A percentile compares a stretch with the other conserved stretches of the same genome.
phyloP scores from a whole-genome alignment of 2,888 invertebrate species.

The Volucella zonaria region DNA sequence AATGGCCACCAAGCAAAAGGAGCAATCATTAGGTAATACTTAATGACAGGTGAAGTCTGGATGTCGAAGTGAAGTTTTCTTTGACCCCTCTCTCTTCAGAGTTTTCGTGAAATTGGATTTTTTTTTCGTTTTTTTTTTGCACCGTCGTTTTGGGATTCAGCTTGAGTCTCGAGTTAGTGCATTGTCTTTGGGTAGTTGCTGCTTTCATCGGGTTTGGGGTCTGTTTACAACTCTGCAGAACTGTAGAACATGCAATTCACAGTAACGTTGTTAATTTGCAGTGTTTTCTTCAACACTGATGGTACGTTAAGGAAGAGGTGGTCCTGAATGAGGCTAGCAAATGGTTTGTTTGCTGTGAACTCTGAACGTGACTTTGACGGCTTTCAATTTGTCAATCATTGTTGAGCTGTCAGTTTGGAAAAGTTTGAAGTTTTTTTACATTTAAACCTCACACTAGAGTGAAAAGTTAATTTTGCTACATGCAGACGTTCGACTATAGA shows the following conservation, averaged over 20 bases:
- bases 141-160: background rate
- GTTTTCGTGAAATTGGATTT: slow-evolving; percentile 23
- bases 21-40: slow-evolving; percentile 69
- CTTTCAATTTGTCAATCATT: slow-evolving; percentile 64
- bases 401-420: slow-evolving; percentile 38
- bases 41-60: slow-evolving; percentile 71
- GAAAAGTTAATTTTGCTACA: slow-evolving; percentile 10
- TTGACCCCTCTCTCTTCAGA: slow-evolving; percentile 2
- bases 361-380: slow-evolving; percentile 32
- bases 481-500: background rate
- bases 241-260: slow-evolving; percentile 54
- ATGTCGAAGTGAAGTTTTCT: slow-evolving; percentile 53
- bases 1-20: slow-evolving; percentile 44
- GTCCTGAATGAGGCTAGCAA: slow-evolving; percentile 6
- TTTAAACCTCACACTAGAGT: background rate
- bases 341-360: background rate
- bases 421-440: slow-evolving; percentile 20
- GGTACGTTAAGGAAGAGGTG: slow-evolving; percentile 18
- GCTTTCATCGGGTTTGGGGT: slow-evolving; percentile 65
- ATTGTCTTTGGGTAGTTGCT: slow-evolving; percentile 58
- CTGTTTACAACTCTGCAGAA: slow-evolving; percentile 22
- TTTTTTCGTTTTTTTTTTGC: background rate
- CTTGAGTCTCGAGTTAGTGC: slow-evolving; percentile 23
- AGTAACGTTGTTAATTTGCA: slow-evolving; percentile 50
- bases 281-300: background rate